These are phyloP conservation scores for Amazona vittata DNA, from an alignment of 2,113 vertebrate species.

Conservation along the genomic window DNA sequence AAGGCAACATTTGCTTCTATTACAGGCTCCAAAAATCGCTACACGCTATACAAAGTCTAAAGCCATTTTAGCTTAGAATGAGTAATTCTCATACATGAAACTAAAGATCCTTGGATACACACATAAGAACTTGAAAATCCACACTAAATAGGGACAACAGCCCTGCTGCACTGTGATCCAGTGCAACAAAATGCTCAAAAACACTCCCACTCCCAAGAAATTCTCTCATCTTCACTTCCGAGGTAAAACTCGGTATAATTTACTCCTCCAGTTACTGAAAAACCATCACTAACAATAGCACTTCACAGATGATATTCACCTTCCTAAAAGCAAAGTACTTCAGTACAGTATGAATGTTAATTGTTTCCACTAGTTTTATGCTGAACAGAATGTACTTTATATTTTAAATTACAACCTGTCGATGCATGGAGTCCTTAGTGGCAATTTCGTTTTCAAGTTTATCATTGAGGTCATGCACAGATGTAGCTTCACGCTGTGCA, in stretches of 20 bases:
- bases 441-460: slow-evolving; percentile 98
- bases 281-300: not conserved
- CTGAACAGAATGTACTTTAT: not conserved
- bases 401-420: slow-evolving; percentile 81
- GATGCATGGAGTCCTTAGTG: slow-evolving; percentile 92
- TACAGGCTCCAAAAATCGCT: not conserved
- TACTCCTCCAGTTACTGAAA: not conserved
- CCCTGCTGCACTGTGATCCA: not conserved
- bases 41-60: not conserved
- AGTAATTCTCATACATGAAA: not conserved
- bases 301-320: not conserved
- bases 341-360: not conserved
- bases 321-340: not conserved
- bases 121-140: not conserved
- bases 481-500: slow-evolving; percentile 94
- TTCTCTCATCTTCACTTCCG: not conserved
- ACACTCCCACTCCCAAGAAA: not conserved
- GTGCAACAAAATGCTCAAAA: not conserved
- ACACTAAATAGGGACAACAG: not conserved
- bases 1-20: not conserved
- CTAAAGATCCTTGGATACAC: not conserved
- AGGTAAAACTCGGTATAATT: not conserved
- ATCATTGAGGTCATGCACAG: slow-evolving; percentile 96
- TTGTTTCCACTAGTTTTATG: not conserved
- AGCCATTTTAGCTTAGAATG: not conserved